Base-by-base conservation (phyloP, 1,140 invertebrate species). In the Chionoecetes opilio region DNA sequence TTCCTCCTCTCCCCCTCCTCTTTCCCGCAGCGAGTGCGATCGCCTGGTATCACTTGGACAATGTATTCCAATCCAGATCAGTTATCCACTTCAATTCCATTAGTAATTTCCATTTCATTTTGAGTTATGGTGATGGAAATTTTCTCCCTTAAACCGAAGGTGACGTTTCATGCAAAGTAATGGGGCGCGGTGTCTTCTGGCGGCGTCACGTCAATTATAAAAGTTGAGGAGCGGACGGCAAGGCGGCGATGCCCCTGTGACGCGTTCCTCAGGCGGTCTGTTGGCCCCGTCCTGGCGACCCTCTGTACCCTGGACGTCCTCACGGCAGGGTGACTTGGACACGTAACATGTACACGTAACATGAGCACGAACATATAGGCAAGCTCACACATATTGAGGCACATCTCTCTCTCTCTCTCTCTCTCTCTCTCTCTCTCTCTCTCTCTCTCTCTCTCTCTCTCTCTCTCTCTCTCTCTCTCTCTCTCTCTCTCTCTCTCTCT, bases 141-240 rank as follows among this genome's bases (percentile, higher is more conserved):
- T 75, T 75, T 75, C 63, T 75, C n/a, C 63, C n/a, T 75, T 75
- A 75, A 75, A n/a, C n/a, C n/a, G 9, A n/a, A 21, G 63, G 63
- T n/a, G 63, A 75, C 63, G 63, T 75, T 75, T 75, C 63, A 75
- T 75, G 63, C 63, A 75, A n/a, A 75, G 63, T 75, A 75, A 75
- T 75, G 63, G 63, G 0, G n/a, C n/a, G 63, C 1, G 63, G 63
- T 26, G 63, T 75, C 63, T 75, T 75, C 63, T 75, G 63, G 63
- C 63, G 6, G 63, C 63, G 63, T 11, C 63, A 75, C 63, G 63
- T 75, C 63, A 75, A 75, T 75, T 75, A 75, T 75, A 75, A n/a
- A 75, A 75, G 63, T 75, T 75, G 63, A 75, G 63, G 11, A 26
- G 63, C 26, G 8, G 63, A 26, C 26, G n/a, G 63, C 63, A 75